Conservation (phyloP, 2,797 vertebrate species). For the Natrix natrix region DNA sequence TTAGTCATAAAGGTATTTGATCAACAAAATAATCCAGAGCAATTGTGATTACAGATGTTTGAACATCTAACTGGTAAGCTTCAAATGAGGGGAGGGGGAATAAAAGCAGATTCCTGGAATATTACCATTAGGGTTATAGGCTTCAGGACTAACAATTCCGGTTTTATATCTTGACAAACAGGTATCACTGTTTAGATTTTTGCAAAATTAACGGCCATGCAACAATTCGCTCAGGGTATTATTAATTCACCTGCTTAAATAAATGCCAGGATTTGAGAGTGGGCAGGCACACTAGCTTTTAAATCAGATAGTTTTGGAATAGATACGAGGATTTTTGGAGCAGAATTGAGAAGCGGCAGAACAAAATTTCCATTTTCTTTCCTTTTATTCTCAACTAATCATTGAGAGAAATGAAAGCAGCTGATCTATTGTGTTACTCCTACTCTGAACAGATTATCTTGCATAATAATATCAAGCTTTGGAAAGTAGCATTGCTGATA, state of each 20-base stretch:
- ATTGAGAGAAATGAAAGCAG: background rate
- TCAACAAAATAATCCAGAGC: constrained; percentile 10
- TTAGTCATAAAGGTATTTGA: constrained; percentile 8
- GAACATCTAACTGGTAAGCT: background rate
- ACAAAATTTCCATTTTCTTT: background rate
- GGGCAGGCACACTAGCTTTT: background rate
- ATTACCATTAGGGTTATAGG: background rate
- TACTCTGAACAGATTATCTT: background rate
- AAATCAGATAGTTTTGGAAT: background rate
- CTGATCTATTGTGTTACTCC: background rate
- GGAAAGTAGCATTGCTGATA: background rate
- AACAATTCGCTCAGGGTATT: background rate
- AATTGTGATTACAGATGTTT: background rate
- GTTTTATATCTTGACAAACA: background rate
- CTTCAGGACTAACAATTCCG: background rate
- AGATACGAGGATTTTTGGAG: background rate
- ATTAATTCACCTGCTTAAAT: background rate
- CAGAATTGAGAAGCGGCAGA: background rate
- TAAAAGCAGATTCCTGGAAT: background rate
- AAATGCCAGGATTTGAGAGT: background rate
- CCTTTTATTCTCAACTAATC: background rate
- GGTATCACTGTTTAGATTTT: background rate
- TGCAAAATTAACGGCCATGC: background rate
- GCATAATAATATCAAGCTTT: background rate
- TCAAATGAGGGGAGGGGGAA: background rate